Conservation (phyloP, 2,797 vertebrate genomes). For the Anas bahamensis region DNA sequence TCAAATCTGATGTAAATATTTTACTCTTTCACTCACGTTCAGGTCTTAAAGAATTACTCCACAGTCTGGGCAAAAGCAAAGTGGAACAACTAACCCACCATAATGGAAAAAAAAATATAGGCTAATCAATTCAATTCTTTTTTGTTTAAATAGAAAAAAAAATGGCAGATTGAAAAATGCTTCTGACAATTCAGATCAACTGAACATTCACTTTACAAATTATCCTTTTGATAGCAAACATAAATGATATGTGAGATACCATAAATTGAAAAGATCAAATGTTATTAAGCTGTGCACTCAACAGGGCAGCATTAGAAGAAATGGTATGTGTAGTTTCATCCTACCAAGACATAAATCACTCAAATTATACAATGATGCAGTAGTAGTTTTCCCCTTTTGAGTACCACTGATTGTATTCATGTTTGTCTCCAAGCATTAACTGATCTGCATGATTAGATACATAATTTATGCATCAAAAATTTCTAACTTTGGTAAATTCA, state of each 20-base stretch:
- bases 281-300: conserved; percentile 1
- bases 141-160: conserved; percentile 28
- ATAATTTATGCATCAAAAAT: background rate
- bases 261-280: conserved; percentile 52
- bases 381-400: background rate
- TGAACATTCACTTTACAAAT: conserved; percentile 26
- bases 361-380: background rate
- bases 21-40: background rate
- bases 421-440: background rate
- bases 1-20: background rate
- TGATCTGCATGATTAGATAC: background rate
- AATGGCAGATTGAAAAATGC: conserved; percentile 34
- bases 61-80: background rate
- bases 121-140: conserved; percentile 36
- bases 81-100: background rate
- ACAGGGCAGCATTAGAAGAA: background rate
- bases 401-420: background rate
- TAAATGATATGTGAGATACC: background rate
- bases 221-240: conserved; percentile 32
- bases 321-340: background rate
- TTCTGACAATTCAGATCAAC: conserved; percentile 39
- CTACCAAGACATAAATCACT: background rate
- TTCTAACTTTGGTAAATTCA: background rate
- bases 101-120: background rate
- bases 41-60: background rate